phyloP scores from a whole-genome alignment of 2,888 invertebrate species.

The Camponotus fellah region DNA sequence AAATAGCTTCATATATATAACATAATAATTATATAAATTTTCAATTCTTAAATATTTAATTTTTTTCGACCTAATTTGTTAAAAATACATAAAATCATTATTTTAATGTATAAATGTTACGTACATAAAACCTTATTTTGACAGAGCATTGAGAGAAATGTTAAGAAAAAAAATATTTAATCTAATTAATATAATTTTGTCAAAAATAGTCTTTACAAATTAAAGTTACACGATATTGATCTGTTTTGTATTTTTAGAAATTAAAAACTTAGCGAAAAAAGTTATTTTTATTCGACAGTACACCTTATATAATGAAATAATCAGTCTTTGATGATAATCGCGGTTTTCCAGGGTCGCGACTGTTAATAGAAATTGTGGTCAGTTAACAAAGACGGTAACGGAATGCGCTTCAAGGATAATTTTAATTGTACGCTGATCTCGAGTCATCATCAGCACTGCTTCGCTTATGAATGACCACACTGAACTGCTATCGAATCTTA shows the following conservation, averaged over 20 bases:
- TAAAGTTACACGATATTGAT: background rate
- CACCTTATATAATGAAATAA: constrained; percentile 5
- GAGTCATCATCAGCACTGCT: background rate
- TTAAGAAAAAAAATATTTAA: background rate
- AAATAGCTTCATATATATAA: no score
- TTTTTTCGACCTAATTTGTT: no score
- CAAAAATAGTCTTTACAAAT: background rate
- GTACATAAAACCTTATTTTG: no score
- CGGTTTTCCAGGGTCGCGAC: constrained; percentile 14
- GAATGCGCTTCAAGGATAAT: constrained; percentile 26
- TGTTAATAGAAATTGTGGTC: constrained; percentile 29
- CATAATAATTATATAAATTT: no score
- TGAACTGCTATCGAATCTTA: constrained; percentile 36
- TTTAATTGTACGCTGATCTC: constrained; percentile 32
- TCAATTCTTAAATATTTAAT: no score
- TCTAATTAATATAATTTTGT: background rate
- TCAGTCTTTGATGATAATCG: background rate
- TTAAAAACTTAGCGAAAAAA: background rate
- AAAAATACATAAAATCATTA: no score
- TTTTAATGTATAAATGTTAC: no score
- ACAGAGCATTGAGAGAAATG: background rate
- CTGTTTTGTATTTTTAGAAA: background rate
- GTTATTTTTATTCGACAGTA: background rate
- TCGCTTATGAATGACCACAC: constrained; percentile 35
- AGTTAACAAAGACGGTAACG: constrained; percentile 29